These are phyloP conservation scores for Percopsis omiscomaycus DNA, from an alignment of 2,797 vertebrate species.

Conservation along the genomic window DNA sequence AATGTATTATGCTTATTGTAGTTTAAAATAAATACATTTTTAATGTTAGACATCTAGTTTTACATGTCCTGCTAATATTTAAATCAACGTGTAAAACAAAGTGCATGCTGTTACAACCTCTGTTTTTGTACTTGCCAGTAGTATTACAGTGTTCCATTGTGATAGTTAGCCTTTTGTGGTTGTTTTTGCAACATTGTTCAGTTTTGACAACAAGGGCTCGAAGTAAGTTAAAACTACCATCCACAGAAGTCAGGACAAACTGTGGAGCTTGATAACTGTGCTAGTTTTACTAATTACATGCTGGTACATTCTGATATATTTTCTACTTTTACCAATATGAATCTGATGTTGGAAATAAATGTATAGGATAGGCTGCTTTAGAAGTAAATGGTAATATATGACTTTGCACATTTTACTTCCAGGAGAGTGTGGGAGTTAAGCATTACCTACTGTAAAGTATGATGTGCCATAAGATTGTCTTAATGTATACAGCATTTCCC, in stretches of 20 bases:
- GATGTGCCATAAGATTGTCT: constrained; percentile 12
- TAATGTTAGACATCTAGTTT: constrained; percentile 26
- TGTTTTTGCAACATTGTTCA: constrained; percentile 37
- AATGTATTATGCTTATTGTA: constrained; percentile 37
- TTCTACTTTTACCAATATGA: constrained; percentile 36
- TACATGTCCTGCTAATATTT: constrained; percentile 21
- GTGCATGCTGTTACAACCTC: constrained; percentile 38
- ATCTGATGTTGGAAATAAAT: constrained; percentile 3
- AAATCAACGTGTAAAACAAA: constrained; percentile 21
- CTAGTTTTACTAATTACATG: no score
- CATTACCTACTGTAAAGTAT: constrained; percentile 66
- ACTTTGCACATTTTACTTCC: constrained; percentile 8
- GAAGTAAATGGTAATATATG: neutral
- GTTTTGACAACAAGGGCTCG: constrained; percentile 62
- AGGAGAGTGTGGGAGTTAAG: constrained; percentile 43
- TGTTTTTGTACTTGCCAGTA: constrained; percentile 20
- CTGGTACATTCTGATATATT: constrained; percentile 27
- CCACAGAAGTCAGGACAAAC: constrained; percentile 37
- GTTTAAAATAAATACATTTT: constrained; percentile 29
- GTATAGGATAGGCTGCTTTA: neutral
- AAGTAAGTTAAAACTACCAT: constrained; percentile 31
- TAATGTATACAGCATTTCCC: constrained; percentile 28
- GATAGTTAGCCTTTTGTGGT: neutral
- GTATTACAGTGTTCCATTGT: constrained; percentile 15
- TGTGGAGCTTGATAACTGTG: constrained; percentile 29